Evolutionary conservation across 2,888 invertebrate species (phyloP).

Genomic region (Leptopilina myrica): DNA sequence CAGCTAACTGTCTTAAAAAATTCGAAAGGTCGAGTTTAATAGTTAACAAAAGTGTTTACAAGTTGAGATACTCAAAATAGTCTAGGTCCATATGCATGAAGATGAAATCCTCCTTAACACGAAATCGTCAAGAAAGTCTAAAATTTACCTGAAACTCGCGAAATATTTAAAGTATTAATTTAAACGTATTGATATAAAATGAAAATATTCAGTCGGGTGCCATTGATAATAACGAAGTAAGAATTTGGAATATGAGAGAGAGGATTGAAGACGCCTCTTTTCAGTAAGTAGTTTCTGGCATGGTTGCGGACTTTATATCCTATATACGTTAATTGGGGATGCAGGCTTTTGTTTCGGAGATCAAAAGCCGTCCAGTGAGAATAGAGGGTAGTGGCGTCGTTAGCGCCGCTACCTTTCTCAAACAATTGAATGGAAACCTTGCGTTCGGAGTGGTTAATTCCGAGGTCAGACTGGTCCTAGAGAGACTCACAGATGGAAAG

Average conservation of each 20-base stretch:
- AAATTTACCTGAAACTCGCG: too few species aligned
- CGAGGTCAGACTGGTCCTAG: slow-evolving; percentile 35
- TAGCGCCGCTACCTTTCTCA: slow-evolving; percentile 39
- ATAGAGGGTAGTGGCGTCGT: slow-evolving; percentile 40
- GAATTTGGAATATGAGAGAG: not conserved
- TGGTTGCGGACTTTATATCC: not conserved
- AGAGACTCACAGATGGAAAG: slow-evolving; percentile 31
- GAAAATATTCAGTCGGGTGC: too few species aligned
- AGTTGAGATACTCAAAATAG: too few species aligned
- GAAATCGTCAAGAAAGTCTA: too few species aligned
- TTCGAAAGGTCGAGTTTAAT: too few species aligned
- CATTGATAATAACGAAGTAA: not conserved
- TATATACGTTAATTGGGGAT: slow-evolving; percentile 34
- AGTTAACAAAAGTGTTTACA: too few species aligned
- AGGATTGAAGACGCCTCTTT: slow-evolving; percentile 14
- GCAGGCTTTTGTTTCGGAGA: slow-evolving; percentile 38
- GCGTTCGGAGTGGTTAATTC: slow-evolving; percentile 39
- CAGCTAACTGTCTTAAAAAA: not conserved
- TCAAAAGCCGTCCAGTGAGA: slow-evolving; percentile 38
- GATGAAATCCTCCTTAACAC: too few species aligned
- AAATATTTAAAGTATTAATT: too few species aligned
- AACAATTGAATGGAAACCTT: slow-evolving; percentile 37
- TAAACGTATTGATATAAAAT: too few species aligned
- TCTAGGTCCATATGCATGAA: too few species aligned
- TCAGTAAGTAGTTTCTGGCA: slow-evolving; percentile 16